Percentiles rank a stretch among this genome's conserved stretches.
Evolutionary conservation across 2,888 invertebrate species (phyloP).

Genomic region (Monopis laevigella): DNA sequence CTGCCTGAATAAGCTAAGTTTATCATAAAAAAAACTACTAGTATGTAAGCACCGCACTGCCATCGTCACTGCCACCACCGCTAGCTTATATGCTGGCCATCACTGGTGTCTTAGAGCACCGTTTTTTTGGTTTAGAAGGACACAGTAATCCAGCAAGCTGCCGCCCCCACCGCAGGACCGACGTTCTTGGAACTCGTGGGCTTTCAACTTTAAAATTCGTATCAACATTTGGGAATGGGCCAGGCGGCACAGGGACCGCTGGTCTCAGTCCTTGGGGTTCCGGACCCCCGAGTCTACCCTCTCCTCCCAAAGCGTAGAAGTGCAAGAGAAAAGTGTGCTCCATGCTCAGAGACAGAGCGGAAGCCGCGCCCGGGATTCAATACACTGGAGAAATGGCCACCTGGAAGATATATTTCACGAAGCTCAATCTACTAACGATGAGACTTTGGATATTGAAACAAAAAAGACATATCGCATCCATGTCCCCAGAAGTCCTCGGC

Average conservation of each 20-base stretch:
- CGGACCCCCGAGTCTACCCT: too few species aligned
- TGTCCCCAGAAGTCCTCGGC: constrained; percentile 30
- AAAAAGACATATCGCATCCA: not conserved
- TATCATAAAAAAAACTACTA: too few species aligned
- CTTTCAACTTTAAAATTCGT: constrained; percentile 49
- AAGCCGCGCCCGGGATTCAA: not conserved
- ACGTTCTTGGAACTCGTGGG: constrained; percentile 23
- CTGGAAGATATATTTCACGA: too few species aligned
- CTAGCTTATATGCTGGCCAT: constrained; percentile 3
- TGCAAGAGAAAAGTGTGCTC: constrained; percentile 50
- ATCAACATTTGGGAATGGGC: constrained; percentile 56
- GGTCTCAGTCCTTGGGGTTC: too few species aligned
- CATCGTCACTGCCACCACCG: constrained; percentile 14
- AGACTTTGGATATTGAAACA: too few species aligned
- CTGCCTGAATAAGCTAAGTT: too few species aligned
- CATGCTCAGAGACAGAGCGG: constrained; percentile 24
- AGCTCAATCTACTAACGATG: too few species aligned
- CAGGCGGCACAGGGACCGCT: too few species aligned
- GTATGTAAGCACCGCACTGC: too few species aligned
- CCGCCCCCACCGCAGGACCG: constrained; percentile 1
- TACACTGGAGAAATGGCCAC: too few species aligned
- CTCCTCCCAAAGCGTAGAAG: constrained; percentile 47
- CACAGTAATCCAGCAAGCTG: constrained; percentile 21
- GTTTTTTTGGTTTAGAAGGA: constrained; percentile 2
- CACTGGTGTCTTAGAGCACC: not conserved